These are phyloP conservation scores for Furnarius figulus DNA, from an alignment of 2,113 vertebrate species.

Conservation along the genomic window DNA sequence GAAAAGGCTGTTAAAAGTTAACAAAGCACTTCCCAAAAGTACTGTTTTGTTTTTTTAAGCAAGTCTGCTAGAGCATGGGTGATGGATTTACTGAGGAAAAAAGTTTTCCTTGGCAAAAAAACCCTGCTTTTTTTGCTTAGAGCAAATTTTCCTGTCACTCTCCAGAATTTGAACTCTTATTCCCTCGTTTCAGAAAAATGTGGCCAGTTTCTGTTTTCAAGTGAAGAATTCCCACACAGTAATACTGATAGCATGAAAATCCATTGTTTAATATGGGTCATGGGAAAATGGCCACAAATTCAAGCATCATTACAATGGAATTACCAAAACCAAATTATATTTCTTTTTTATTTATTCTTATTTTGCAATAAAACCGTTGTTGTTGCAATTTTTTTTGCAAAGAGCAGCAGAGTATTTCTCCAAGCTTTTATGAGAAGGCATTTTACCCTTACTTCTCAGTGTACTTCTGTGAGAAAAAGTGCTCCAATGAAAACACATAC, in stretches of 20 bases:
- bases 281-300: slow-evolving; percentile 21
- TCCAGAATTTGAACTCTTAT: slow-evolving; percentile 51
- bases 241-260: background rate
- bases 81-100: slow-evolving; percentile 58
- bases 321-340: background rate
- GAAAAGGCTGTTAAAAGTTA: slow-evolving; percentile 68
- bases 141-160: slow-evolving; percentile 54
- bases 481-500: background rate
- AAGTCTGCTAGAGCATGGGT: slow-evolving; percentile 51
- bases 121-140: slow-evolving; percentile 1
- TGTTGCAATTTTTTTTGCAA: background rate
- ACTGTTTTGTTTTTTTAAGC: slow-evolving; percentile 64
- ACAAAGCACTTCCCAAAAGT: slow-evolving; percentile 70
- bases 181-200: slow-evolving; percentile 33
- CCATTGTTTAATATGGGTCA: slow-evolving; percentile 5
- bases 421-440: background rate
- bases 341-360: background rate
- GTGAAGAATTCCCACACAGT: slow-evolving; percentile 45
- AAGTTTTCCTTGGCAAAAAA: slow-evolving; percentile 57
- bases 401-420: background rate
- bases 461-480: background rate
- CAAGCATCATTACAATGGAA: background rate
- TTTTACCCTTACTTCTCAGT: background rate
- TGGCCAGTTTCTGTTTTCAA: slow-evolving; percentile 20
- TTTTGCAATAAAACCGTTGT: background rate